Base-by-base conservation (phyloP, 2,888 invertebrate species). In the Entomobrya proxima region DNA sequence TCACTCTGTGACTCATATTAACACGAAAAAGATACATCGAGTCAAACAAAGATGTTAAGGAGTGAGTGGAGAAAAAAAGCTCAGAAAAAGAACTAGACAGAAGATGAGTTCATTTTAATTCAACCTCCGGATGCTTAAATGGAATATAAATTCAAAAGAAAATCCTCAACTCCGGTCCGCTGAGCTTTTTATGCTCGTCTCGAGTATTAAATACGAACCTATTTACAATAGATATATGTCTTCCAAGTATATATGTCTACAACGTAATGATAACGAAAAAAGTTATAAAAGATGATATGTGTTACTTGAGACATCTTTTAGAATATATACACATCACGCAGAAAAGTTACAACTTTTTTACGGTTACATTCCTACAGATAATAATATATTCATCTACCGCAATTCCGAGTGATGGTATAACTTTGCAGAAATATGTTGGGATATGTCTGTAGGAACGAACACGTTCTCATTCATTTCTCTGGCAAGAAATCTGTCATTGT, bases 401-500 rank as follows among this genome's bases (percentile, higher is more conserved):
- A 37, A 37, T 64, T 64, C 5, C 24, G 37, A 6, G 6, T 18
- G n/a, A n/a, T 11, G 32, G 50, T 32, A 52, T 18, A 52, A n/a
- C 30, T 61, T 30, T 61, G 35, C 6, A 44, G 15, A 64, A 1
- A 64, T 32, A 37, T 24, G 13, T 7, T 58, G 40, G 21, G 21
- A 37, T 58, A 69, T 52, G 13, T 44, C 5, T 21, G 27, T 35
- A 44, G 13, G 44, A 6, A 18, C 35, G 40, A 30, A 64, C 44
- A 21, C 27, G 32, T 15, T 83, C 67, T 75, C 83, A 83, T 76
- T 83, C 83, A 76, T 83, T 83, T 76, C 75, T 83, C 86, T 86
- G 74, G 78, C 78, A 80, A 82, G 82, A 86, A 86, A 86, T 86
- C 86, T 86, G 86, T 86, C 86, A 86, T 86, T 86, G 86, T 86